Percentiles rank a stretch among this genome's conserved stretches.
Evolutionary conservation across 2,113 vertebrate genomes (phyloP).

Genomic region (Abramis brama): DNA sequence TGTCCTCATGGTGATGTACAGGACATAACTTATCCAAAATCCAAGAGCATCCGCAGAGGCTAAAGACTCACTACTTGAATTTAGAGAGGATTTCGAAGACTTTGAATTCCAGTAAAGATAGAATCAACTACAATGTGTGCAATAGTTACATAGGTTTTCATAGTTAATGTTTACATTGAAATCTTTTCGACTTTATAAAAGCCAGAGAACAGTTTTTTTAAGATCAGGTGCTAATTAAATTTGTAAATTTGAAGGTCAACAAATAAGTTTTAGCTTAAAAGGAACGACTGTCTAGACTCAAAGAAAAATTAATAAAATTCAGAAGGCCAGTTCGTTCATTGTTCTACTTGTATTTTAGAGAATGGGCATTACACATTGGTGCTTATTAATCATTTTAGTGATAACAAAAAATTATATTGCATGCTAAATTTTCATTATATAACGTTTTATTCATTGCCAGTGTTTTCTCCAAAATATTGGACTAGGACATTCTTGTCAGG

Average conservation of each 20-base stretch:
- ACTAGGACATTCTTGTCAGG: background rate
- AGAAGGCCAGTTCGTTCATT: background rate
- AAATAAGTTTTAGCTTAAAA: background rate
- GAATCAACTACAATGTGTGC: constrained; percentile 28
- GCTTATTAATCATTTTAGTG: constrained; percentile 6
- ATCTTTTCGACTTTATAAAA: constrained; percentile 5
- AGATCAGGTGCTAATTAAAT: background rate
- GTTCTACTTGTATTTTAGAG: constrained; percentile 22
- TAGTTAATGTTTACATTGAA: constrained; percentile 33
- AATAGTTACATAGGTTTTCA: constrained; percentile 33
- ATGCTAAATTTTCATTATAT: constrained; percentile 19
- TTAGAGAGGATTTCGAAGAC: constrained; percentile 25
- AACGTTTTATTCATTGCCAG: background rate
- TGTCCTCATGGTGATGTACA: constrained; percentile 14
- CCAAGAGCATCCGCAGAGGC: background rate
- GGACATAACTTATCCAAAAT: constrained; percentile 1
- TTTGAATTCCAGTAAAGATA: constrained; percentile 5
- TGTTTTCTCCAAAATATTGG: background rate
- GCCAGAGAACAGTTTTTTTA: background rate
- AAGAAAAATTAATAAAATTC: background rate
- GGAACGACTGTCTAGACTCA: background rate
- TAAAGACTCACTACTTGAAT: constrained; percentile 49
- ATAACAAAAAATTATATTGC: constrained; percentile 11
- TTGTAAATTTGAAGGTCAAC: background rate
- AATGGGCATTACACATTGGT: constrained; percentile 25